Percentiles rank a stretch among this genome's conserved stretches.
phyloP scores from a whole-genome alignment of 2,113 vertebrate species.

The Lagenorhynchus albirostris region DNA sequence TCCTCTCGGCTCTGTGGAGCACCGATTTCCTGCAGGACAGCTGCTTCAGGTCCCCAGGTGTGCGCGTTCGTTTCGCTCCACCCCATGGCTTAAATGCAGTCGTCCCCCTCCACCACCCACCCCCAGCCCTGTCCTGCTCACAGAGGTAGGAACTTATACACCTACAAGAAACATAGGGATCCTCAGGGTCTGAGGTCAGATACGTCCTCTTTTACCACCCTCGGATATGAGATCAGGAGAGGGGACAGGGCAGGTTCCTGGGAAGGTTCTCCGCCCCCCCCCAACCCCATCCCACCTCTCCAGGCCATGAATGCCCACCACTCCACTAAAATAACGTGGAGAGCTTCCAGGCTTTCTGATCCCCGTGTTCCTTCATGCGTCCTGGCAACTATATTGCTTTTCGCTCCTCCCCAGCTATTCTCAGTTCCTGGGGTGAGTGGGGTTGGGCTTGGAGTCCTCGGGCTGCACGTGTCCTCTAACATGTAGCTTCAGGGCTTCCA shows the following conservation, averaged over 20 bases:
- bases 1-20: background rate
- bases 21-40: background rate
- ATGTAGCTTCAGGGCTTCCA: background rate
- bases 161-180: background rate
- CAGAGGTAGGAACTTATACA: background rate
- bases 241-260: background rate
- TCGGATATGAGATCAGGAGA: slow-evolving; percentile 12
- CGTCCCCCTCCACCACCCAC: too few relatives aligned
- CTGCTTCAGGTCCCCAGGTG: background rate
- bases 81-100: background rate
- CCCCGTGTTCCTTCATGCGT: background rate
- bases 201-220: background rate
- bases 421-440: background rate
- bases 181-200: background rate
- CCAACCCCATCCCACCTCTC: background rate
- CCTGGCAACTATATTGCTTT: background rate
- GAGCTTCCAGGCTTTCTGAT: background rate
- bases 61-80: background rate
- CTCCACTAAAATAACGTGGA: background rate
- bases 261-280: background rate
- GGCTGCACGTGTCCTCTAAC: background rate
- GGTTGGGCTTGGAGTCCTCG: background rate
- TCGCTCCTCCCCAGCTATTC: background rate
- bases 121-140: background rate
- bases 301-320: background rate